Base-by-base conservation (phyloP, 2,888 invertebrate genomes). In the Hymenopus coronatus region DNA sequence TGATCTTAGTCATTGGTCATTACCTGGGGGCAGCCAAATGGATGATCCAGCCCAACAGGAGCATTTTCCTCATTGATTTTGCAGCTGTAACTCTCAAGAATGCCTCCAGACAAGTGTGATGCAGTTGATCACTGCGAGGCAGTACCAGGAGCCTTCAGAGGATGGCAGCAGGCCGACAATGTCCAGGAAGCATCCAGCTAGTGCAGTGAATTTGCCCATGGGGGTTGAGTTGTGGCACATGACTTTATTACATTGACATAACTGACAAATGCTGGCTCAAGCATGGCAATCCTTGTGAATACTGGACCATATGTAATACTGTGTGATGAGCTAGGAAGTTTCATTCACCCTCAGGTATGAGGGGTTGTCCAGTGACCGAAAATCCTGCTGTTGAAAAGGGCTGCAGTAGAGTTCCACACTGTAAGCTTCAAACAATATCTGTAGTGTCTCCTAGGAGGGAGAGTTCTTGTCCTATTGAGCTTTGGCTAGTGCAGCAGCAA, bases 1-100 rank as follows among this genome's bases (percentile, higher is more conserved):
- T 90, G 81, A 0, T 92, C 92, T 89, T 91, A 91, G 89, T 93
- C 92, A 2, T 92, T 91, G 0, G 92, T 92, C 27, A 93, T 91
- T 14, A 89, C 88, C 2, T 89, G 85, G 0, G 93, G 92, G 3
- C 91, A 90, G 8, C 93, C 92, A 92, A 93, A 6, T 90, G 83
- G 3, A 91, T 83, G 7, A 93, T 90, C 92, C 92, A 93, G 6
- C 90, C 85, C 2, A 33, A 46, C 82, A 91, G 90, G 81, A 93
- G 91, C 0, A 91, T 91, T 1, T 88, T 83, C 0, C 92, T 92
- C 1, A 92, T 91, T 0, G 92, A 92, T 81, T 91, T 91, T 1
- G 92, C 92, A n/a, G 91, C 90, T 46, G 92, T 92, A 89, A 87
- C 84, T 1, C 93, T 33, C 0, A 93, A 92, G 20, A 92, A n/a